phyloP scores from a whole-genome alignment of 2,797 vertebrate genomes.

The Platalea minor region DNA sequence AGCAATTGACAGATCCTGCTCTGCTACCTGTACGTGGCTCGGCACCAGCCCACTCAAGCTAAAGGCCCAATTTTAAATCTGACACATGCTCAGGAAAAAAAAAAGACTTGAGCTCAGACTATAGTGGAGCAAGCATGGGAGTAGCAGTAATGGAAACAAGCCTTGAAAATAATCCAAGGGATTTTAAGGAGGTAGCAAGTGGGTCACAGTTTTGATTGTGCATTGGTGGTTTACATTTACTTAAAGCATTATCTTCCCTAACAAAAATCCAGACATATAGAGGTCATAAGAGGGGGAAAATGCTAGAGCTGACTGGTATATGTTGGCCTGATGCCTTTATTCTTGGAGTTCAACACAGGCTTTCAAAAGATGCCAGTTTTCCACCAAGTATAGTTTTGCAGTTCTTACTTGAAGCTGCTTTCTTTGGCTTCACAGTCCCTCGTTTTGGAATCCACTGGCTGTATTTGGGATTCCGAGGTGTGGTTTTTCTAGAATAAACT shows the following conservation, averaged over 20 bases:
- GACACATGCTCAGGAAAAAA: not conserved
- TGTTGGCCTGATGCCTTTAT: constrained; percentile 26
- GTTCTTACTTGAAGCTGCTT: constrained; percentile 81
- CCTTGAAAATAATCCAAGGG: constrained; percentile 7
- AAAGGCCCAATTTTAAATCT: not conserved
- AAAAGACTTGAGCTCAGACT: not conserved
- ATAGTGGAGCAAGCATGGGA: not conserved
- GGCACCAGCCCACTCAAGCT: not conserved
- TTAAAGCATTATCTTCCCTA: constrained; percentile 39
- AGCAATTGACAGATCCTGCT: not conserved
- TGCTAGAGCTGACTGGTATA: constrained; percentile 58
- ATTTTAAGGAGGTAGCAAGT: constrained; percentile 17
- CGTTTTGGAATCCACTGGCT: constrained; percentile 63
- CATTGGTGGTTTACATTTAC: not conserved
- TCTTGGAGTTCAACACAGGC: constrained; percentile 50
- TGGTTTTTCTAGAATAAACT: constrained; percentile 72
- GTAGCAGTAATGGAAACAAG: constrained; percentile 22
- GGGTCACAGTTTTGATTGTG: not conserved
- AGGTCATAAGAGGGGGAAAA: constrained; percentile 40
- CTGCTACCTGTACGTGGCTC: not conserved
- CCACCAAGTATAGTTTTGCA: constrained; percentile 59
- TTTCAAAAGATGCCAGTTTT: constrained; percentile 72
- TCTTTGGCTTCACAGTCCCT: constrained; percentile 72
- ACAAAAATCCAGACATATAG: constrained; percentile 50
- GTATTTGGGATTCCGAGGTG: constrained; percentile 52